Base-by-base conservation (phyloP, 23 tunicate genomes). In the Halocynthia aurantium region DNA sequence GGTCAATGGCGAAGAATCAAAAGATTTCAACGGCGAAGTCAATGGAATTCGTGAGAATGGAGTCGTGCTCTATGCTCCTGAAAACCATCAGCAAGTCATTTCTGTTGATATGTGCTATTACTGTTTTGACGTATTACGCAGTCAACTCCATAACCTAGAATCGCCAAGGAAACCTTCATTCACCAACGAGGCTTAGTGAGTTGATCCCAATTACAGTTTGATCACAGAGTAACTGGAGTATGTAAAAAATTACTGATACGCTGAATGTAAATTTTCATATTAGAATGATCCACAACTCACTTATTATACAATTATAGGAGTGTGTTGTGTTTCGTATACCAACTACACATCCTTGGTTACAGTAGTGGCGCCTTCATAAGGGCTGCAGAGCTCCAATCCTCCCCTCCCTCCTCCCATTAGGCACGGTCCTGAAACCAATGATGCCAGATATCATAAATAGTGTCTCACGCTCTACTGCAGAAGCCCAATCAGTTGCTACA, bases 131-230 rank as follows among this genome's bases (percentile, higher is more conserved):
- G 92, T 86, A 8, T 70, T 92, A 49, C 53, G 58, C 10, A 71
- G 81, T 82, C 78, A 86, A 57, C 84, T 92, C 61, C 69, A 72
- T 51, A 67, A 75, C 55, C 13, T 56, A 11, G 85, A 86, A 7
- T 70, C 85, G 20, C 88, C 88, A 10, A 76, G 69, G 62, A 68
- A 49, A n/a, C 98, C 98, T 31, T 8, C 82, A 5, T 92, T 92
- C 56, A 92, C 98, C 20, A 86, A 92, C 74, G 73, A 86, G 44
- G 84, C 87, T 6, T 92, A 82, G 96, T 89, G 70, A 69, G 96
- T 84, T 12, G 9, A 12, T 69, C 0, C 0, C 10, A 55, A 8
- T 74, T 74, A 51, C 13, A 13, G 64, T n/a, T 11, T 72, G 1
- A 13, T 10, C 12, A 50, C 5, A 4, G 13, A 13, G n/a, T 52